Evolutionary conservation across 1,140 invertebrate genomes (phyloP), one percentile per base, ranked within the genome.

Genomic region (Drosophila grimshawi): DNA sequence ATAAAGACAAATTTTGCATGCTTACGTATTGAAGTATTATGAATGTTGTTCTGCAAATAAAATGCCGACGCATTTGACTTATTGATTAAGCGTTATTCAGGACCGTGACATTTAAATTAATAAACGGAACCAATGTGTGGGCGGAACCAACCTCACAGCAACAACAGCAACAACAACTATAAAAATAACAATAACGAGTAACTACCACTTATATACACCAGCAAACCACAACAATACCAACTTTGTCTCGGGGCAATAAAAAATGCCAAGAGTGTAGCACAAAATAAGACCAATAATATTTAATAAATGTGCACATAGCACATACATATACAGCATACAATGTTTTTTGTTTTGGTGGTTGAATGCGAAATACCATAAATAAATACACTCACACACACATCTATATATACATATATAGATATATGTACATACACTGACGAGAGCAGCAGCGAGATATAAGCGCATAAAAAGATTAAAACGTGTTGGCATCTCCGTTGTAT

Each of bases 241-340:
- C 64, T 41, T 66, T 67, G 64, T 73, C 33, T 52, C 55, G 57
- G 76, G 69, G 77, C 80, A 73, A 83, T 83, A 89, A 83, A 83
- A 86, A 89, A 83, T 83, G 63, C 60, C 73, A 85, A 89, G 80
- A 89, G 80, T 76, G 89, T 67, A 82, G 70, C 64, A 78, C 68
- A 88, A 78, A 88, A 88, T 77, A 83, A 88, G 80, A 89, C 77
- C 85, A 88, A 88, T 88, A 88, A 89, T 89, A 88, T 88, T 88
- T 88, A 88, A 88, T 88, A 88, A 89, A 88, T 88, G 80, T 80
- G 66, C 65, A 65, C 77, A 67, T 46, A 70, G 53, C 41, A 66
- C 11, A 72, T 46, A 61, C 37, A 60, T 2, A 66, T 4, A 48
- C 2, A 39, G 39, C 51, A 48, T 52, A 70, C 62, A 65, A 78